Percentiles rank a stretch among this genome's conserved stretches.
Conservation (phyloP, 2,797 vertebrate genomes). For the Sebastes cheni region DNA sequence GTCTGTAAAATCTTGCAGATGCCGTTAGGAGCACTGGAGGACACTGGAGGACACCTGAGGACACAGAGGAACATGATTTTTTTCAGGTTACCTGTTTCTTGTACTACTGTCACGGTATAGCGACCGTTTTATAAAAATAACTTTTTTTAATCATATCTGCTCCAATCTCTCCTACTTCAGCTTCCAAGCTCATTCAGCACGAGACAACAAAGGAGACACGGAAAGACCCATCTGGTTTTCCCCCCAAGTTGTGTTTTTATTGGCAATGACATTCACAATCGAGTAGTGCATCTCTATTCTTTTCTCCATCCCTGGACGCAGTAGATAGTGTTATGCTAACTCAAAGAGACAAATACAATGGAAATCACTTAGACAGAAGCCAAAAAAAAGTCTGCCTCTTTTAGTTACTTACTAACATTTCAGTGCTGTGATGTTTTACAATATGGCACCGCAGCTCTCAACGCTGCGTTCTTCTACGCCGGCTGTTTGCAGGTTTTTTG, state of each 20-base stretch:
- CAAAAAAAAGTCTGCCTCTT: slow-evolving; percentile 9
- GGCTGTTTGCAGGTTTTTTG: not conserved
- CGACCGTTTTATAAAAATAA: too few species aligned
- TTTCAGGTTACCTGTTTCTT: too few species aligned
- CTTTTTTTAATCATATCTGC: too few species aligned
- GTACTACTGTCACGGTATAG: too few species aligned
- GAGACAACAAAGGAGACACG: not conserved
- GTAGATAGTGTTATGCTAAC: slow-evolving; percentile 4
- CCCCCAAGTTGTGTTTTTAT: not conserved
- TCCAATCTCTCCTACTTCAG: too few species aligned
- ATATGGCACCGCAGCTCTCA: not conserved
- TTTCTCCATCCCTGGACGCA: not conserved
- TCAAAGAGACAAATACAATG: slow-evolving; percentile 28
- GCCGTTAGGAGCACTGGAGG: too few species aligned
- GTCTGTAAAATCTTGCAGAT: too few species aligned
- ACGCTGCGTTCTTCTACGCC: not conserved
- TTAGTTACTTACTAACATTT: slow-evolving; percentile 7
- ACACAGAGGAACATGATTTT: too few species aligned
- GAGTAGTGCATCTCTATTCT: not conserved
- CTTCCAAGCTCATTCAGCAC: not conserved
- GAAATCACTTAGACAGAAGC: slow-evolving; percentile 30
- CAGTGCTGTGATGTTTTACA: not conserved
- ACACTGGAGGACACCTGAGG: too few species aligned
- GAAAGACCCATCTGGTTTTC: not conserved
- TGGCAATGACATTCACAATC: not conserved